Percentiles rank a stretch among this genome's conserved stretches.
phyloP scores from a whole-genome alignment of 2,113 vertebrate species.

The Podiceps cristatus region DNA sequence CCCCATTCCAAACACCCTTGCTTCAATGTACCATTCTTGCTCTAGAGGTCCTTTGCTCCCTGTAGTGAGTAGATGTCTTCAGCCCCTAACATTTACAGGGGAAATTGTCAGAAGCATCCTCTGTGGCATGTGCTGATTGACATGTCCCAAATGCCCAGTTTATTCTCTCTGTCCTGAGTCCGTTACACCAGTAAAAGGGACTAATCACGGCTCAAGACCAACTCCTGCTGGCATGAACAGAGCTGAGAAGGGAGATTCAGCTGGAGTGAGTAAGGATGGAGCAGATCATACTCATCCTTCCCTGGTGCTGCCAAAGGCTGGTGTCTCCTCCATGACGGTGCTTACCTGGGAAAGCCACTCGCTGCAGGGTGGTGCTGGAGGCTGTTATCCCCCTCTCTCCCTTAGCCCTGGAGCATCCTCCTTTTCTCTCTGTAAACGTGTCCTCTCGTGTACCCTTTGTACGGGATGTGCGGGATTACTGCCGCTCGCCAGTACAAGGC shows the following conservation, averaged over 20 bases:
- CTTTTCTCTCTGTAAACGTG: not conserved
- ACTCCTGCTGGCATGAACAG: not conserved
- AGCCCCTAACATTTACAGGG: not conserved
- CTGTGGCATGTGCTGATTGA: not conserved
- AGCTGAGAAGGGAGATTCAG: not conserved
- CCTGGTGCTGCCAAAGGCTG: not conserved
- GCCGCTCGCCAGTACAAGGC: not conserved
- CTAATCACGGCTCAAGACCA: not conserved
- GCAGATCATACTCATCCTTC: not conserved
- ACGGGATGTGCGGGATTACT: not conserved
- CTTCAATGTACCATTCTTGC: not conserved
- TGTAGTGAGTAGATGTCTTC: not conserved
- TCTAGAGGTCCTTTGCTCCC: not conserved
- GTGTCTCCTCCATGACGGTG: not conserved
- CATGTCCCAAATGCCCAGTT: not conserved
- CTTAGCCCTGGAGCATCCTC: not conserved
- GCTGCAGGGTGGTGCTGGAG: fast-evolving
- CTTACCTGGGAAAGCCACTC: not conserved
- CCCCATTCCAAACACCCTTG: not conserved
- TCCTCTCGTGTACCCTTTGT: fast-evolving
- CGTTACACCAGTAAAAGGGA: not conserved
- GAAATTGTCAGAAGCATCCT: not conserved
- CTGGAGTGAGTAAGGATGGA: not conserved
- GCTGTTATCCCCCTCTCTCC: not conserved
- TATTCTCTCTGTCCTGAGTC: not conserved